These are phyloP conservation scores for Mustela erminea DNA, from an alignment of 2,797 vertebrate genomes.

Conservation along the genomic window DNA sequence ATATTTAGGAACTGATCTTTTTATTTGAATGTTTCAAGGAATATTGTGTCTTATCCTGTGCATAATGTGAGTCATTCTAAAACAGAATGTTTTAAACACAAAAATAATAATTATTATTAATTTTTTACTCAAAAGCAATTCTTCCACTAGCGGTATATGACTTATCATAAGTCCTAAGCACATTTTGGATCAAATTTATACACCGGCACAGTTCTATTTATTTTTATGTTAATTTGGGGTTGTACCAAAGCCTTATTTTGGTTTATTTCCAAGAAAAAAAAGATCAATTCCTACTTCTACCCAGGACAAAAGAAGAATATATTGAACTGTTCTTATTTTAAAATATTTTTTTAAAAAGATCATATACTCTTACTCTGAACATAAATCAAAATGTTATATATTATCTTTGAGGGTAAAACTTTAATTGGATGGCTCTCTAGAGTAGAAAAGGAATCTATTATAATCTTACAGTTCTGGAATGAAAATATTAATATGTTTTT, in stretches of 20 bases:
- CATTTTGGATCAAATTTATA: not conserved
- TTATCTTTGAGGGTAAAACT: conserved; percentile 65
- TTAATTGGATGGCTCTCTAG: conserved; percentile 65
- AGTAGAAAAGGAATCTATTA: conserved; percentile 63
- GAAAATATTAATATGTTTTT: conserved; percentile 75
- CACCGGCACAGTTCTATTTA: not conserved
- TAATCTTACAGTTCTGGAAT: conserved; percentile 51
- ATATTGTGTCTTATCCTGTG: not conserved
- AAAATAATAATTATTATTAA: not conserved
- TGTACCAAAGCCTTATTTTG: not conserved
- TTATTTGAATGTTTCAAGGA: conserved; percentile 21
- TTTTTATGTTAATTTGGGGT: conserved; percentile 27
- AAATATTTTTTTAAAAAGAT: conserved; percentile 12
- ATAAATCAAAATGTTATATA: conserved; percentile 54
- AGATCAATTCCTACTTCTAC: not conserved
- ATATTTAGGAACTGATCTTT: conserved; percentile 18
- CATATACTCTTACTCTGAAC: conserved; percentile 15
- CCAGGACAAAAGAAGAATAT: not conserved
- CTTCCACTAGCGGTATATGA: not conserved
- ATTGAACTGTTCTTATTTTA: not conserved
- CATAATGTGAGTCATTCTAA: not conserved
- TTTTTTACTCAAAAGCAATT: conserved; percentile 42
- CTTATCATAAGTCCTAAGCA: not conserved
- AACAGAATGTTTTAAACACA: not conserved
- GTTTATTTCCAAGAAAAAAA: not conserved